Conservation (phyloP, 92 coral and sea anemone species). For the Palythoa heliodiscus region DNA sequence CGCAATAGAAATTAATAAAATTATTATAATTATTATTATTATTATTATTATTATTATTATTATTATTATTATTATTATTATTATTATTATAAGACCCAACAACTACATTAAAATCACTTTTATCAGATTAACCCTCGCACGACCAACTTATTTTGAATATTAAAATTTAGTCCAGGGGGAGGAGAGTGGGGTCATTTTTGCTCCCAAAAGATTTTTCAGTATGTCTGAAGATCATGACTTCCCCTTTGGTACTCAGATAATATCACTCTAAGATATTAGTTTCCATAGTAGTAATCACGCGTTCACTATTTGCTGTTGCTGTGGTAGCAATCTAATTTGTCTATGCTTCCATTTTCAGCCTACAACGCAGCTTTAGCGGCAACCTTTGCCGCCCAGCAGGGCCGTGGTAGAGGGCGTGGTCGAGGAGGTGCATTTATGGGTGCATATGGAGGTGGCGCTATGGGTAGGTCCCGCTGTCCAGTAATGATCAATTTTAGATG, state of each 20-base stretch:
- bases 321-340: neutral
- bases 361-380: conserved; percentile 73
- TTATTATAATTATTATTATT: too few relatives aligned
- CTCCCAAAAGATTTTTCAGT: too few relatives aligned
- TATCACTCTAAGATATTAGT: too few relatives aligned
- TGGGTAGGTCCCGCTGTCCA: conserved; percentile 17
- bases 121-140: neutral
- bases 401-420: conserved; percentile 76
- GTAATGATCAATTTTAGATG: too few relatives aligned
- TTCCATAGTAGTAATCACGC: neutral
- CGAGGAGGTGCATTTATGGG: conserved; percentile 78
- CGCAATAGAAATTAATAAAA: too few relatives aligned
- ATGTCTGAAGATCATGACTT: too few relatives aligned
- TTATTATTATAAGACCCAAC: too few relatives aligned
- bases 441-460: conserved; percentile 55
- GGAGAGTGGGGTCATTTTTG: too few relatives aligned
- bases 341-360: conserved; percentile 22
- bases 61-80: too few relatives aligned
- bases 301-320: neutral
- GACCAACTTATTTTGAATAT: neutral
- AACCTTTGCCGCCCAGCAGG: conserved; percentile 82
- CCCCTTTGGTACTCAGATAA: too few relatives aligned
- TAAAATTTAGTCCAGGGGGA: neutral
- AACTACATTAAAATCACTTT: too few relatives aligned
- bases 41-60: too few relatives aligned